Base-by-base conservation (phyloP, 2,888 invertebrate genomes). In the Crossocerus cetratus region DNA sequence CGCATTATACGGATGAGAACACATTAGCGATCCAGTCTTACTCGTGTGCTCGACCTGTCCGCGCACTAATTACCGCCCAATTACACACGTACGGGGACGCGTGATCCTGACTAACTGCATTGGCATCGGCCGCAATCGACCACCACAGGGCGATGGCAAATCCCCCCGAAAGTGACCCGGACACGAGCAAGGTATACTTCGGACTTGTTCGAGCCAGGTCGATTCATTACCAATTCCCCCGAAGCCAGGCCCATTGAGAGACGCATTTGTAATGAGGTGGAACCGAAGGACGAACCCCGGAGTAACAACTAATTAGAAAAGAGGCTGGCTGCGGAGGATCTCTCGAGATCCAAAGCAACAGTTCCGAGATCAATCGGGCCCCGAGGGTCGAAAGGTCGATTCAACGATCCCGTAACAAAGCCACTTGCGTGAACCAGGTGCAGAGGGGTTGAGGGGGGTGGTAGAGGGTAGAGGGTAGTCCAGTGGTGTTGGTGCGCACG, bases 1-100 rank as follows among this genome's bases (percentile, higher is more conserved):
- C 32, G 59, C 1, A 13, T 22, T 23, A 43, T 44, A 20, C 42
- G 45, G 22, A 42, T 60, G 56, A 32, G 43, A 49, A 63, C 8
- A 14, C 32, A 43, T 56, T 69, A 43, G 8, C 74, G 57, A 63
- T 63, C 53, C 18, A 65, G 59, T 49, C 43, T 58, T 53, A 20
- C 43, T 45, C 20, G 23, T 32, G 11, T 62, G 18, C 44, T 16
- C 45, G 32, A 54, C 54, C 60, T 53, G 44, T 42, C 57, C 44
- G 45, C 62, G 58, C 57, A 62, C 42, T 71, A 78, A 80, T 80
- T 81, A 71, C 59, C 68, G 66, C 42, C 63, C 71, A 80, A 80
- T 80, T 80, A 76, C 76, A 65, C 69, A 55, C 54, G 66, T 66
- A 61, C 69, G 55, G 53, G 60, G 62, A 68, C 72, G 60, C 72